These are phyloP conservation scores for Carabus problematicus DNA, from an alignment of 2,888 invertebrate species.

Conservation along the genomic window DNA sequence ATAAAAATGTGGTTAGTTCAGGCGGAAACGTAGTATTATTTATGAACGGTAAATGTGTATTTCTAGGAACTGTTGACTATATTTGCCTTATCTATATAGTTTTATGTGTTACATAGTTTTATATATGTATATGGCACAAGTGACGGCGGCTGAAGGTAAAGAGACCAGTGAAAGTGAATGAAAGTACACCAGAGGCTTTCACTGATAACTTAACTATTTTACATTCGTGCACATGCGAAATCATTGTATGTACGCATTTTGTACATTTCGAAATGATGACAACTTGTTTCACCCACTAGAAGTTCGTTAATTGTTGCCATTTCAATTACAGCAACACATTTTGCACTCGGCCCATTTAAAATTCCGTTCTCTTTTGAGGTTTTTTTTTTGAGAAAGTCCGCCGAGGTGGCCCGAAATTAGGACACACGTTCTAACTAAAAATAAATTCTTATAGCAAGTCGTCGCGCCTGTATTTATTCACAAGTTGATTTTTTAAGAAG, in stretches of 20 bases:
- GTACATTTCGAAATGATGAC: no score
- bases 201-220: no score
- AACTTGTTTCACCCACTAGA: no score
- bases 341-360: conserved; percentile 15
- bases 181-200: conserved; percentile 17
- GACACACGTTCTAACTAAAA: conserved; percentile 20
- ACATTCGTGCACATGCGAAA: no score
- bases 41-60: no score
- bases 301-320: no score
- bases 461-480: background rate
- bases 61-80: no score
- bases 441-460: background rate
- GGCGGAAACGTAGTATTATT: no score
- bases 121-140: conserved; percentile 4
- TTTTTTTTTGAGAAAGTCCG: conserved; percentile 25
- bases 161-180: conserved; percentile 36
- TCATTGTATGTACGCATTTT: no score
- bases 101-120: background rate
- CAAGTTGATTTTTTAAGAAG: background rate
- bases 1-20: no score
- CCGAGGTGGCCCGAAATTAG: conserved; percentile 27
- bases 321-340: no score
- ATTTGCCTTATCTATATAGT: background rate
- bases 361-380: conserved; percentile 23
- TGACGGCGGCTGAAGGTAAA: conserved; percentile 5